Evolutionary conservation across 2,888 invertebrate genomes (phyloP), one percentile per base, ranked within the genome.

Genomic region (Hypselothyrea guttata): DNA sequence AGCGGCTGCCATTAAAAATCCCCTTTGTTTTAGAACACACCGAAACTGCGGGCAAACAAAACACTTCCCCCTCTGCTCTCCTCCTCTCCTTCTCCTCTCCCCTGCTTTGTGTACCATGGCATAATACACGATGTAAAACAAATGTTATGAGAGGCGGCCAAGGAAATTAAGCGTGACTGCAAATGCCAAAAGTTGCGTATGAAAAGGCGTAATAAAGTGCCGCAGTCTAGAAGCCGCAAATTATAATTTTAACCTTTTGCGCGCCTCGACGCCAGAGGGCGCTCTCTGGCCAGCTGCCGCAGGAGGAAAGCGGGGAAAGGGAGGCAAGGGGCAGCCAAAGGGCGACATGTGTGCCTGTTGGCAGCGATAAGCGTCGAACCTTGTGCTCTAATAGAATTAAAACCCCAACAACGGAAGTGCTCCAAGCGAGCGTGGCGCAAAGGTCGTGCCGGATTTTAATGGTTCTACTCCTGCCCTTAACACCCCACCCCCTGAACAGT

Each of bases 101-200:
- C 5, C 16, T 13, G 27, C 18, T 12, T 18, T n/a, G 12, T 8
- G 30, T 7, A 4, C 28, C 4, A 5, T 16, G 46, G 31, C 9
- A 34, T 38, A 69, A 40, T 62, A 82, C 68, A 84, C 60, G 72
- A 58, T 81, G 85, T 75, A 55, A 62, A 85, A 83, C 85, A 81
- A 81, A 71, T 81, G 85, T 69, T 71, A 69, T 85, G 79, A 79
- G 65, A 53, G 71, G 71, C 62, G 69, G 67, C 85, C 84, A 83
- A 75, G 5, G 81, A 81, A 81, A 85, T 81, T 83, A 75, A 85
- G 79, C 86, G 81, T 79, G 83, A 79, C 84, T 87, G 71, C 77
- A 81, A 85, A 81, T 83, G 85, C 84, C 85, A 67, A 83, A 22
- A 79, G 78, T 78, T 77, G 61, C 56, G 63, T 59, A 54, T 62